Percentiles rank a stretch among this genome's conserved stretches.
Evolutionary conservation across 2,797 vertebrate species (phyloP).

Genomic region (Helostoma temminkii): DNA sequence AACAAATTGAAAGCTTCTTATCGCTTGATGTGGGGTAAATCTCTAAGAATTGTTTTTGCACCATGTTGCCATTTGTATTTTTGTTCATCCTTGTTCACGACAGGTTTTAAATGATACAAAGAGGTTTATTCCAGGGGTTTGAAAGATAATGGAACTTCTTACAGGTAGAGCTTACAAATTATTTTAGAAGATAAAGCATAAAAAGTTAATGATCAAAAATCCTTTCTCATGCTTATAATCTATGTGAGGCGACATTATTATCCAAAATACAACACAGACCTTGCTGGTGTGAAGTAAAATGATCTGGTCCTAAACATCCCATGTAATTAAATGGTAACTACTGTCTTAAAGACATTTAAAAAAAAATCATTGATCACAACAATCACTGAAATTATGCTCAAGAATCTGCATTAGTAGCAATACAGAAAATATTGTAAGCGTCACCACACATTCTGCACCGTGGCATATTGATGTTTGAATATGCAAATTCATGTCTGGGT

Average conservation of each 20-base stretch:
- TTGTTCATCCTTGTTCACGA: background rate
- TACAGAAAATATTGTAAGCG: conserved; percentile 3
- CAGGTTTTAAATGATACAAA: conserved; percentile 5
- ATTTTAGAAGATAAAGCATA: background rate
- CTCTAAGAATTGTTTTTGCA: conserved; percentile 43
- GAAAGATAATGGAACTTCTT: conserved; percentile 3
- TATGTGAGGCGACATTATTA: background rate
- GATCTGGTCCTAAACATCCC: background rate
- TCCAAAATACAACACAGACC: background rate
- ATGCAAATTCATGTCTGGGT: conserved; percentile 56
- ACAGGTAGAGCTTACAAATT: background rate
- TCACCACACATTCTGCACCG: conserved; percentile 7
- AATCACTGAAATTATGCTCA: background rate
- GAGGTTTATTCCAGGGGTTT: conserved; percentile 11
- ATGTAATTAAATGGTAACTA: background rate
- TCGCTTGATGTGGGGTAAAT: conserved; percentile 38
- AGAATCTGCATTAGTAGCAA: background rate
- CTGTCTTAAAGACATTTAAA: no score
- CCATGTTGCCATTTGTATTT: conserved; percentile 29
- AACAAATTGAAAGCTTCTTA: conserved; percentile 66
- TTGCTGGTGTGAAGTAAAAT: background rate
- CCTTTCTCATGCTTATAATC: background rate
- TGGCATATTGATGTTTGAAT: conserved; percentile 22
- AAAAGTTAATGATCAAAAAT: background rate
- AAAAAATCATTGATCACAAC: background rate